Evolutionary conservation across 1,140 invertebrate genomes (phyloP).

Genomic region (Andricus grossulariae): DNA sequence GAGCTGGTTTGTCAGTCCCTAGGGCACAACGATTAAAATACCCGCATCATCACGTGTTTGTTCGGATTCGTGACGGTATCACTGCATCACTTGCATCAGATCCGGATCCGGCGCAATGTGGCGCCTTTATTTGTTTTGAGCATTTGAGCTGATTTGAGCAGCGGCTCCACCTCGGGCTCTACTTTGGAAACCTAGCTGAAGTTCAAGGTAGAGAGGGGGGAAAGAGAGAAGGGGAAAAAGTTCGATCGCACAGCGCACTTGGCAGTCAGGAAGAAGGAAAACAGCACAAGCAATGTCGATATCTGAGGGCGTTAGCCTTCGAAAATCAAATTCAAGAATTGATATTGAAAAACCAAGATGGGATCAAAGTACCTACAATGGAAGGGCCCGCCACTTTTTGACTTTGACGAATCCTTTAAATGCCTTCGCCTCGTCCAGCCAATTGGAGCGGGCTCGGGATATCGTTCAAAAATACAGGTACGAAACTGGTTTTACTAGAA

Average conservation of each 20-base stretch:
- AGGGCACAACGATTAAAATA: neutral
- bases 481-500: constrained; percentile 18
- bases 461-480: constrained; percentile 87
- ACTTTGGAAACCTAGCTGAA: neutral
- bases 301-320: constrained; percentile 23
- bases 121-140: too few species aligned
- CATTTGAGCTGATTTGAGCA: too few species aligned
- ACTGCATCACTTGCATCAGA: too few species aligned
- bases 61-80: neutral
- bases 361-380: constrained; percentile 91
- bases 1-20: neutral
- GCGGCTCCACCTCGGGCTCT: too few species aligned
- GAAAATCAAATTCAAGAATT: constrained; percentile 64
- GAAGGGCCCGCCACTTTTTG: constrained; percentile 93
- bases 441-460: constrained; percentile 86
- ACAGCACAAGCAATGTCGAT: constrained; percentile 15
- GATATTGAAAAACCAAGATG: constrained; percentile 90
- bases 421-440: constrained; percentile 80
- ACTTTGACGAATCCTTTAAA: constrained; percentile 94
- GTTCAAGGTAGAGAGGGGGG: constrained; percentile 15
- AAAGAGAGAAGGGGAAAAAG: constrained; percentile 7
- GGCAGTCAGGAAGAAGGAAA: neutral
- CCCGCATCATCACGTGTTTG: neutral
- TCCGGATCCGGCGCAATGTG: too few species aligned
- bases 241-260: constrained; percentile 34